These are phyloP conservation scores for Hyla sarda DNA, from an alignment of 2,113 vertebrate genomes.

Conservation along the genomic window DNA sequence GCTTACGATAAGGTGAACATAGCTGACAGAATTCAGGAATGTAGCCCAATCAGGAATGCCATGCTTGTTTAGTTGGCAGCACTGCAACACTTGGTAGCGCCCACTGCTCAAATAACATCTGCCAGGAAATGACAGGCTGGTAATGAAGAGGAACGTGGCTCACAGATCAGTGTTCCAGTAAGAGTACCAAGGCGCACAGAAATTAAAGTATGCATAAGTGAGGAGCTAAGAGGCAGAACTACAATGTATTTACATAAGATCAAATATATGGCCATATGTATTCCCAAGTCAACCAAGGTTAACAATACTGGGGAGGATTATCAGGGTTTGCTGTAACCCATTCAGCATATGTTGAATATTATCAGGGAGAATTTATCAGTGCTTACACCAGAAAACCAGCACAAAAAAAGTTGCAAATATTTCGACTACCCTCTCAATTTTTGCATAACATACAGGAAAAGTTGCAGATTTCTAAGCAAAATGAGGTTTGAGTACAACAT, in stretches of 20 bases:
- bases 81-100: constrained; percentile 16
- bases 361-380: too few species aligned
- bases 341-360: background rate
- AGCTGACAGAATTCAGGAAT: background rate
- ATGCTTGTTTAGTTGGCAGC: background rate
- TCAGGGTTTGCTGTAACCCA: background rate
- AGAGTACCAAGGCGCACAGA: background rate
- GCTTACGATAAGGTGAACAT: background rate
- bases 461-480: too few species aligned
- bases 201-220: constrained; percentile 12
- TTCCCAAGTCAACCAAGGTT: background rate
- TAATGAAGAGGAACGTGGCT: constrained; percentile 23
- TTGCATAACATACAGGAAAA: too few species aligned
- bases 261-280: background rate
- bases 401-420: too few species aligned
- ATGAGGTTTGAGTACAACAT: too few species aligned
- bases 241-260: background rate
- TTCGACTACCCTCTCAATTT: too few species aligned
- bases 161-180: constrained; percentile 24
- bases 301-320: background rate
- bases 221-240: background rate
- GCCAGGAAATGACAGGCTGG: constrained; percentile 3
- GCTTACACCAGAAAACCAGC: too few species aligned
- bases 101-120: constrained; percentile 49
- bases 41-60: constrained; percentile 4